Evolutionary conservation across 2,888 invertebrate species (phyloP).

Genomic region (Sinelater perroti): DNA sequence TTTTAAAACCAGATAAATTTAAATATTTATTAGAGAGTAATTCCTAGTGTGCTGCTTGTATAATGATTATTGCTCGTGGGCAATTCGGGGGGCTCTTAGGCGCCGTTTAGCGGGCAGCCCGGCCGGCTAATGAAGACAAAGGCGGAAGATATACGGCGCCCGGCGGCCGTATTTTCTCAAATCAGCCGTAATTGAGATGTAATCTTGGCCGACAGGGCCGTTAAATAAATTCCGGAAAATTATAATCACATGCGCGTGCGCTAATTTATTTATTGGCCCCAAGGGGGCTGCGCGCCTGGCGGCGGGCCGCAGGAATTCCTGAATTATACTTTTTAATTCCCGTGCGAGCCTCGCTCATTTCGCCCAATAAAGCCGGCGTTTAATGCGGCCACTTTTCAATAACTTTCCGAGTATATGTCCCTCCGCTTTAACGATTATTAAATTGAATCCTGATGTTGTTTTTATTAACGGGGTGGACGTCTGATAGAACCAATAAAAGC

Average conservation of each 20-base stretch:
- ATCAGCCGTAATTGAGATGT: constrained; percentile 27
- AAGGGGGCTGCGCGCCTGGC: too few species aligned
- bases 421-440: constrained; percentile 31
- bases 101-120: constrained; percentile 15
- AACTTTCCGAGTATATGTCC: constrained; percentile 27
- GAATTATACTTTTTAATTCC: constrained; percentile 9
- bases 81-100: constrained; percentile 10
- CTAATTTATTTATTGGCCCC: constrained; percentile 21
- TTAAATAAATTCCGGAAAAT: constrained; percentile 24
- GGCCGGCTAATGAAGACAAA: constrained; percentile 23
- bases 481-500: constrained; percentile 25
- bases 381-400: constrained; percentile 25
- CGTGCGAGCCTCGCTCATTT: not conserved
- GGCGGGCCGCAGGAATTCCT: too few species aligned
- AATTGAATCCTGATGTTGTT: constrained; percentile 27
- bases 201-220: constrained; percentile 17
- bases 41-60: constrained; percentile 15
- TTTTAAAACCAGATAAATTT: constrained; percentile 35
- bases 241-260: constrained; percentile 2
- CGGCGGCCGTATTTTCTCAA: constrained; percentile 2
- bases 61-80: constrained; percentile 19
- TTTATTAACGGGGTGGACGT: constrained; percentile 19
- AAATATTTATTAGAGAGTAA: constrained; percentile 28
- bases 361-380: constrained; percentile 26
- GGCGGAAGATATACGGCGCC: constrained; percentile 10